These are phyloP conservation scores for Eristalinus aeneus DNA, from an alignment of 2,888 invertebrate species.

Conservation along the genomic window DNA sequence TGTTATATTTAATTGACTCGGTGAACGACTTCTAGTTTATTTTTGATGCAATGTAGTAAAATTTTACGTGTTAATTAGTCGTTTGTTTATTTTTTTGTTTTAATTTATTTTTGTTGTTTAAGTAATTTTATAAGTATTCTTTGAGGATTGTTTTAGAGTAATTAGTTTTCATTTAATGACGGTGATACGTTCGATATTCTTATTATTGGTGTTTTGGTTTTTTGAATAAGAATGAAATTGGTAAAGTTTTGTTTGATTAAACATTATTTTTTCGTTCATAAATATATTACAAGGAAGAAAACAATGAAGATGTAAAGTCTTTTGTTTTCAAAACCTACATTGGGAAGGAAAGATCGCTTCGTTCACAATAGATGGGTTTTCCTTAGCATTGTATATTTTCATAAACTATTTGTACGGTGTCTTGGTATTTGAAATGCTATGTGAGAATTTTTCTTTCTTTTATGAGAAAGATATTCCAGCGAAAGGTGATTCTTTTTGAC, in stretches of 20 bases:
- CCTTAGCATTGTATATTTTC: no score
- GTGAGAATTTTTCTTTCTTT: no score
- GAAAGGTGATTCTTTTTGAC: no score
- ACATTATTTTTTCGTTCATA: not conserved
- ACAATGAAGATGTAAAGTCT: no score
- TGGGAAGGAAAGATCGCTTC: no score
- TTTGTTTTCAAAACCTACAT: no score
- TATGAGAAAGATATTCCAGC: no score
- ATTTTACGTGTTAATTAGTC: constrained; percentile 66
- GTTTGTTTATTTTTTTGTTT: constrained; percentile 41
- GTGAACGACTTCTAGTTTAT: constrained; percentile 79
- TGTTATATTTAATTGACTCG: constrained; percentile 81
- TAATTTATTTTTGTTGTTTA: constrained; percentile 79
- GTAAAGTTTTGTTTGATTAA: constrained; percentile 28
- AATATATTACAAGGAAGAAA: not conserved
- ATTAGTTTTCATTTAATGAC: constrained; percentile 31
- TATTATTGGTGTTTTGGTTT: constrained; percentile 9
- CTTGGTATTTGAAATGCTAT: no score
- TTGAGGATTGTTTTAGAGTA: constrained; percentile 46
- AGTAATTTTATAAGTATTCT: constrained; percentile 39
- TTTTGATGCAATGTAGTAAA: constrained; percentile 67
- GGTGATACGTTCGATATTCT: constrained; percentile 68
- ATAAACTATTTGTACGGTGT: no score
- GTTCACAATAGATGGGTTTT: no score
- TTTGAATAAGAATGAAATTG: constrained; percentile 45